Conservation (phyloP, 2,797 vertebrate species). For the Babyrousa celebensis region DNA sequence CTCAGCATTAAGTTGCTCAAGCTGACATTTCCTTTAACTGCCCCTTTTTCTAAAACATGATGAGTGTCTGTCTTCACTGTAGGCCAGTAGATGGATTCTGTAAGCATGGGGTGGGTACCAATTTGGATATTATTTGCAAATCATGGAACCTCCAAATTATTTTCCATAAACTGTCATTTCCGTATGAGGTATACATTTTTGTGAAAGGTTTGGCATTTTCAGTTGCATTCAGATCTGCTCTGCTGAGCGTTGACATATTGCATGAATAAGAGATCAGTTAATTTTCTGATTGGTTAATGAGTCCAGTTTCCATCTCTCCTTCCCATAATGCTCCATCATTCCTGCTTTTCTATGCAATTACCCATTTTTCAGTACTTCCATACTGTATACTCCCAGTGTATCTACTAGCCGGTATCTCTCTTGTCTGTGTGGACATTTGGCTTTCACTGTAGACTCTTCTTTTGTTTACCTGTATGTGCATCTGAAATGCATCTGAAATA, state of each 20-base stretch:
- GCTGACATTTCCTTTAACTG: neutral
- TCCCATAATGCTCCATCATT: neutral
- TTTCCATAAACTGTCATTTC: conserved; percentile 44
- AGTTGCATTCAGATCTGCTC: neutral
- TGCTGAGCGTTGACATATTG: neutral
- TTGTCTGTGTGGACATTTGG: neutral
- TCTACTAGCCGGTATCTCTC: neutral
- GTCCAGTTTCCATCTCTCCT: neutral
- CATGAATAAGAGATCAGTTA: neutral
- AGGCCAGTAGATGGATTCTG: neutral
- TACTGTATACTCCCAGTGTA: neutral
- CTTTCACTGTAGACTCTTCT: neutral
- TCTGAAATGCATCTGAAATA: neutral
- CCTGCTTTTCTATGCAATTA: neutral
- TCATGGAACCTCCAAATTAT: neutral
- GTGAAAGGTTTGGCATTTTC: neutral
- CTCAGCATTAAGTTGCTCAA: neutral
- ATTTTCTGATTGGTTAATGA: neutral
- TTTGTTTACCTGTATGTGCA: neutral
- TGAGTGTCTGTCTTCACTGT: neutral
- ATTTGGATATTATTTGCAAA: neutral
- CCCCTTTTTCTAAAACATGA: neutral
- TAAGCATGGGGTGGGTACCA: neutral
- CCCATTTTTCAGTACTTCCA: neutral
- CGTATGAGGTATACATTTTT: neutral